These are phyloP conservation scores for Hyles vespertilio DNA, from an alignment of 1,140 invertebrate species.

Conservation along the genomic window DNA sequence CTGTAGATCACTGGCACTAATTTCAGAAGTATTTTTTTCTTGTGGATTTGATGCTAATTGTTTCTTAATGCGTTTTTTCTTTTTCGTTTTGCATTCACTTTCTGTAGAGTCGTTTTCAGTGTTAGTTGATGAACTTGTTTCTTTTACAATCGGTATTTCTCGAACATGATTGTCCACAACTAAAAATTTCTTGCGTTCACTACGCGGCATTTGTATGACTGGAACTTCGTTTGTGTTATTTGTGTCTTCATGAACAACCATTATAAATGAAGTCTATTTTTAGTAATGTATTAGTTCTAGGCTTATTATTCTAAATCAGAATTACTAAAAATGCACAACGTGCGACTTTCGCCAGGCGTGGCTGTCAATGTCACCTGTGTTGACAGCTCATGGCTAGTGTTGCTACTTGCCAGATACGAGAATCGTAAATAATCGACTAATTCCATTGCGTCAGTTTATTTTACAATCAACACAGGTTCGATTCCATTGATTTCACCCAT, in stretches of 20 bases:
- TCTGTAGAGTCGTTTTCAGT: background rate
- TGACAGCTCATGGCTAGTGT: too few species aligned
- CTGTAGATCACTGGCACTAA: conserved; percentile 42
- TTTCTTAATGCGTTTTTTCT: background rate
- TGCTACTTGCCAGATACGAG: too few species aligned
- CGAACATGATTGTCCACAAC: conserved; percentile 51
- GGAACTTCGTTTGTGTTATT: conserved; percentile 24
- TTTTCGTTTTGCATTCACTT: background rate
- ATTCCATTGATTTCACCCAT: too few species aligned
- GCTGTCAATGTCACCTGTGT: too few species aligned
- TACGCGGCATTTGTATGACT: conserved; percentile 17
- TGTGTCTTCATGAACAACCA: conserved; percentile 35
- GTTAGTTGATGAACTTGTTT: background rate
- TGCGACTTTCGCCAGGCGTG: too few species aligned
- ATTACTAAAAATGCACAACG: too few species aligned
- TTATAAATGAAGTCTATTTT: conserved; percentile 5
- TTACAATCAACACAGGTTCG: too few species aligned
- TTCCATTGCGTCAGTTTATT: too few species aligned
- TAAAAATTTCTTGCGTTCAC: conserved; percentile 34
- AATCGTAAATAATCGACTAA: too few species aligned
- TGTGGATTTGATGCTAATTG: too few species aligned
- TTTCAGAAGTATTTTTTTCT: conserved; percentile 3
- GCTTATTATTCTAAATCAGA: too few species aligned
- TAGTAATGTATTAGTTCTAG: too few species aligned
- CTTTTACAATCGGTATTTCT: conserved; percentile 17